phyloP scores from a whole-genome alignment of 2,113 vertebrate species.

The Bothrops jararaca region DNA sequence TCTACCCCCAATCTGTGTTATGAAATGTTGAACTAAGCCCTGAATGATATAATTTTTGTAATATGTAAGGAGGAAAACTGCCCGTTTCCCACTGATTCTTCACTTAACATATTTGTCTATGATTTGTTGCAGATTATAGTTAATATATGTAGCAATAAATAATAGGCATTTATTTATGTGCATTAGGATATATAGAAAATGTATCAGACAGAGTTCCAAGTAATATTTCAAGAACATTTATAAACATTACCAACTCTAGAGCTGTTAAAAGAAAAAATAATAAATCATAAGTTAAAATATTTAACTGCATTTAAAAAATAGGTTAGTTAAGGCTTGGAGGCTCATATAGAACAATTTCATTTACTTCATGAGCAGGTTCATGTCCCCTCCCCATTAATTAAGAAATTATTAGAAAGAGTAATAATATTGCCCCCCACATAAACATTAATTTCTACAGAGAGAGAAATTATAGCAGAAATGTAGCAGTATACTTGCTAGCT shows the following conservation, averaged over 20 bases:
- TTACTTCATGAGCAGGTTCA: neutral
- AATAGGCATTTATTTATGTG: neutral
- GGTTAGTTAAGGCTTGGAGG: neutral
- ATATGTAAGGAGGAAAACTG: neutral
- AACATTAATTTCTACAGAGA: neutral
- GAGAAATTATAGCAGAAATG: neutral
- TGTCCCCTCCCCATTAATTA: neutral
- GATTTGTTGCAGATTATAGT: neutral
- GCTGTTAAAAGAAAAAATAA: conserved; percentile 12
- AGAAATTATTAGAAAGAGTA: neutral
- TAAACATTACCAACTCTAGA: neutral
- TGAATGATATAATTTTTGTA: neutral
- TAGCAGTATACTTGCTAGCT: neutral
- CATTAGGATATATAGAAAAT: neutral
- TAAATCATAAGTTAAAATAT: conserved; percentile 42
- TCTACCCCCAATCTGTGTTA: neutral
- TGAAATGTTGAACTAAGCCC: neutral
- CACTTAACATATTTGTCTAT: conserved; percentile 21
- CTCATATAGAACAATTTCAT: neutral
- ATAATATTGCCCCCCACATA: neutral
- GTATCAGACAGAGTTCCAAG: neutral
- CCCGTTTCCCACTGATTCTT: conserved; percentile 19
- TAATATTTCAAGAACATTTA: conserved; percentile 32
- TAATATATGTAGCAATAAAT: conserved; percentile 7
- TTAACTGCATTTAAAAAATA: conserved; percentile 41